Evolutionary conservation across 2,797 vertebrate species (phyloP).

Genomic region (Danio aesculapii): DNA sequence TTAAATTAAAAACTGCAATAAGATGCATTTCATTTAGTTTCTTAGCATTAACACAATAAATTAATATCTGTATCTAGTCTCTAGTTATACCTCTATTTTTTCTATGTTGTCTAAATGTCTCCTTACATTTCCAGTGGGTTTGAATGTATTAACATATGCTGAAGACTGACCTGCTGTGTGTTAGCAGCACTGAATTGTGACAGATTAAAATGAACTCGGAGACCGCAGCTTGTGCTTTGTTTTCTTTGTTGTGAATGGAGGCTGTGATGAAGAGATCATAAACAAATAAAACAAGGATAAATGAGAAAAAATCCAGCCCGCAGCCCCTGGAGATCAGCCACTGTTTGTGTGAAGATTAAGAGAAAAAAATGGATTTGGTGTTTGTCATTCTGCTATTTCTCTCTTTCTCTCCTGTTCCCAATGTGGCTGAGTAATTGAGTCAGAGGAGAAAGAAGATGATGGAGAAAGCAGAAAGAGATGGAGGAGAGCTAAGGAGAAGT

Average conservation of each 20-base stretch:
- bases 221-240: conserved; percentile 21
- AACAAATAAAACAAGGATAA: conserved; percentile 13
- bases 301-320: conserved; percentile 39
- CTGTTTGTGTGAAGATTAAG: conserved; percentile 50
- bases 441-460: conserved; percentile 49
- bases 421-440: conserved; percentile 59
- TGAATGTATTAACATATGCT: conserved; percentile 32
- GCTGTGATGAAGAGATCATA: conserved; percentile 20
- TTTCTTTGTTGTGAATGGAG: conserved; percentile 19
- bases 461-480: conserved; percentile 54
- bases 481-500: conserved; percentile 27
- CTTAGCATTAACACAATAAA: too few species aligned
- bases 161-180: conserved; percentile 13
- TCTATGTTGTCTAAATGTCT: neutral
- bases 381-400: conserved; percentile 28
- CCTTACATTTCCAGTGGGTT: conserved; percentile 7
- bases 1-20: too few species aligned
- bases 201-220: conserved; percentile 18
- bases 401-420: conserved; percentile 48
- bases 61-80: too few species aligned
- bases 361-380: conserved; percentile 42
- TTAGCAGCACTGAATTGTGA: conserved; percentile 12
- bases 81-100: too few species aligned
- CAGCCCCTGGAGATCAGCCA: conserved; percentile 47
- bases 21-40: too few species aligned